Percentiles rank a stretch among this genome's conserved stretches.
Evolutionary conservation across 2,113 vertebrate species (phyloP).

Genomic region (Odobenus rosmarus): DNA sequence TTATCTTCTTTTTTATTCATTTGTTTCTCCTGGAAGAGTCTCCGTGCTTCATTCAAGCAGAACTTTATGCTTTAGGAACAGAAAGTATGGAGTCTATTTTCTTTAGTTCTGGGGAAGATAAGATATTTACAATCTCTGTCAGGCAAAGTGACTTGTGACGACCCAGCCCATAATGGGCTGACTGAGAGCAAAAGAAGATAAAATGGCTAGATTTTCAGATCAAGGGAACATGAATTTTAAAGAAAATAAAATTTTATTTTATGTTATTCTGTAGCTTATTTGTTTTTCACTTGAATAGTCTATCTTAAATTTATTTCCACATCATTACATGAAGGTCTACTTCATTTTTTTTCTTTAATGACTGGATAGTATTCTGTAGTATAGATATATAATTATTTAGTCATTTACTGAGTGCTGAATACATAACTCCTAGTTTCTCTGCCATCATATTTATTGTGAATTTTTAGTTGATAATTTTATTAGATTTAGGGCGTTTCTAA

Average conservation of each 20-base stretch:
- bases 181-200: background rate
- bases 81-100: background rate
- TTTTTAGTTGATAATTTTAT: background rate
- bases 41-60: background rate
- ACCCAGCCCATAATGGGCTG: too few species aligned
- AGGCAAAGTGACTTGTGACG: background rate
- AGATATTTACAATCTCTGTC: background rate
- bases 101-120: background rate
- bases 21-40: background rate
- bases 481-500: background rate
- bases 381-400: background rate
- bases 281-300: background rate
- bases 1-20: background rate
- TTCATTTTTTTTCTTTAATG: background rate
- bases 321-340: background rate
- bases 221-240: background rate
- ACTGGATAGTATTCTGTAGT: background rate
- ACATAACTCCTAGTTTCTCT: background rate
- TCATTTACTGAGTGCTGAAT: background rate
- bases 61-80: background rate
- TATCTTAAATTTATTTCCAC: background rate
- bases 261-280: background rate
- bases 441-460: background rate
- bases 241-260: background rate
- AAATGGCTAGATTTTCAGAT: background rate